Conservation (phyloP, 2,797 vertebrate genomes). For the Melanogrammus aeglefinus region DNA sequence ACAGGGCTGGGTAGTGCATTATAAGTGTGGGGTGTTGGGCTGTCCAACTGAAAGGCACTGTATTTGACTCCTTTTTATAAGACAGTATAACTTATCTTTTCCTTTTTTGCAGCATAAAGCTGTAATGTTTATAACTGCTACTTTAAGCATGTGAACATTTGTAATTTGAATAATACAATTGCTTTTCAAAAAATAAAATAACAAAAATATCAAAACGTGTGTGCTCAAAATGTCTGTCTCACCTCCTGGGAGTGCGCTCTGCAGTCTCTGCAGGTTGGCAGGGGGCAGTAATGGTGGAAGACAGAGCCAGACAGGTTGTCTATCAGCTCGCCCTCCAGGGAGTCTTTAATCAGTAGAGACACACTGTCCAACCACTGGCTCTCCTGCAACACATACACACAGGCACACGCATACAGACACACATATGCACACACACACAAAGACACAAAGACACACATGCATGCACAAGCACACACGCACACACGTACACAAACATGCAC, state of each 20-base stretch:
- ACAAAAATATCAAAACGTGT: not conserved
- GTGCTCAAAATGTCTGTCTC: conserved; percentile 38
- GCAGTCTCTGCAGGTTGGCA: conserved; percentile 83
- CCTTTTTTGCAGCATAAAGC: no score
- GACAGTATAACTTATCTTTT: no score
- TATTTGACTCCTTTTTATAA: no score
- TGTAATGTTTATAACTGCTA: no score
- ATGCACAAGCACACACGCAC: conserved; percentile 26
- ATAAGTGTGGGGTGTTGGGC: not conserved
- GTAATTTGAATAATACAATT: no score
- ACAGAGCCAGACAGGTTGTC: conserved; percentile 97
- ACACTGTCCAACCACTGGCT: conserved; percentile 98
- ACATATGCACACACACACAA: conserved; percentile 21
- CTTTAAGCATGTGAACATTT: no score
- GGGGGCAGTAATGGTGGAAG: conserved; percentile 93
- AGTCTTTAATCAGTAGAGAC: conserved; percentile 97
- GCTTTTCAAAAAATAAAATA: no score
- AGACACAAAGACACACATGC: conserved; percentile 29
- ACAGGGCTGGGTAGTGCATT: not conserved
- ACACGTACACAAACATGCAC: conserved; percentile 21
- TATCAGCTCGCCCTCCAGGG: conserved; percentile 94
- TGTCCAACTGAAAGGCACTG: not conserved
- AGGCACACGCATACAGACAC: conserved; percentile 5
- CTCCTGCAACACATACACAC: conserved; percentile 77
- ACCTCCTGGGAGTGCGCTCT: conserved; percentile 89